Evolutionary conservation across 2,888 invertebrate genomes (phyloP), one percentile per base, ranked within the genome.

Genomic region (Crossocerus cetratus): DNA sequence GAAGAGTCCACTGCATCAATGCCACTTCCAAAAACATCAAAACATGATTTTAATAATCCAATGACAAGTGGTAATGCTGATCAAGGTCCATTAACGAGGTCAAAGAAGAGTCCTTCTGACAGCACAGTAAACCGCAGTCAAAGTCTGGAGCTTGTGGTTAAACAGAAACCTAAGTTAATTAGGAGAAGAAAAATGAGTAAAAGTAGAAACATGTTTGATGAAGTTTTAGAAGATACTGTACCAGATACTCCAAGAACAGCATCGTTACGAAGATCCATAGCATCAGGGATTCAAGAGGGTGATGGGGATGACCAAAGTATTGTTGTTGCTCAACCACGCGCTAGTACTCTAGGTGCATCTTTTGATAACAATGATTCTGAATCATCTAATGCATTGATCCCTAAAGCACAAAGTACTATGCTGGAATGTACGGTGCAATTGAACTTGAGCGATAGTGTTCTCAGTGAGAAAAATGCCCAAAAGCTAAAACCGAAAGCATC

Each of bases 171-270:
- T 58, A 57, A 5, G n/a, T 22, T 81, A 53, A 64, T 53, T 57
- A 57, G 4, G 11, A 57, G 55, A 58, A 68, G 20, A 44, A 5
- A 2, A 14, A 21, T n/a, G 32, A n/a, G 18, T 4, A 14, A n/a
- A 1, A 60, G 21, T 4, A 45, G n/a, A 2, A 81, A 70, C 60
- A 14, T 59, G 0, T 82, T 81, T 62, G 63, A 69, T 1, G 62
- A 78, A 49, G 4, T 69, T 20, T 32, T 76, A 2, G 32, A 45
- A 11, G 13, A 68, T 11, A 14, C 42, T 20, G 14, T 22, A 1
- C 8, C 8, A 1, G n/a, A 45, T 58, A 11, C 0, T 18, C 18
- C 16, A 55, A 8, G 4, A 20, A 2, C 21, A 60, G 13, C 42
- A 18, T 53, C 2, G 2, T 43, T 1, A 56, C 13, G 23, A 5